Base-by-base conservation (phyloP, 1,140 invertebrate genomes). In the Phthorimaea operculella region DNA sequence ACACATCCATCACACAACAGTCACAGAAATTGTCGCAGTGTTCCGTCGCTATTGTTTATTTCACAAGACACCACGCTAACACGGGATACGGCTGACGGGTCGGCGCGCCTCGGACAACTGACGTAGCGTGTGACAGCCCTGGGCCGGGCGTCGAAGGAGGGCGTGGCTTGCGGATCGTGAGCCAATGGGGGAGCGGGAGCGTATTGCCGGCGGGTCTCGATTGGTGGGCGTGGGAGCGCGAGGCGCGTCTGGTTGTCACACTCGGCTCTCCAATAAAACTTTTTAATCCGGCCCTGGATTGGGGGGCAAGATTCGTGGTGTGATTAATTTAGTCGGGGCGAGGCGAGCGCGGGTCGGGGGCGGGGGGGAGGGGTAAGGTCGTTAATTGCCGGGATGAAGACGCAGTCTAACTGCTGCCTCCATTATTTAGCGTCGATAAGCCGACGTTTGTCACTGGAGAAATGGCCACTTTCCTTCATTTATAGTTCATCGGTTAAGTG, bases 361-460 rank as follows among this genome's bases (percentile, higher is more conserved):
- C 15, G 47, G 14, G 59, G 64, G 45, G 48, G 39, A 21, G 63
- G 64, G 60, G 58, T 64, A 12, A 39, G 59, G 59, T 69, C 59
- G 72, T 82, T 84, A 84, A 84, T 84, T 82, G 80, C 73, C 74
- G 65, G 74, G 76, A 84, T 81, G 78, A 84, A 84, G 81, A 84
- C 79, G 76, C 77, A 65, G 63, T 77, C 76, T 81, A 82, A 84
- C 70, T 82, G 78, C 75, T 70, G 60, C 69, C 65, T 75, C 67
- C 75, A 82, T 82, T 79, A 84, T 79, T 84, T 74, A 84, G 74
- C 74, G 73, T 66, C 74, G 71, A 80, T 76, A 75, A 72, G 76
- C 62, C 62, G 76, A 75, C 73, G 75, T 83, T 83, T 83, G 79
- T 84, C 79, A 79, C 74, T 64, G 51, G 62, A 74, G 74, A 72